A percentile compares a stretch with the other conserved stretches of the same genome.
phyloP scores from a whole-genome alignment of 2,888 invertebrate species.

The Chrysomela aeneicollis region DNA sequence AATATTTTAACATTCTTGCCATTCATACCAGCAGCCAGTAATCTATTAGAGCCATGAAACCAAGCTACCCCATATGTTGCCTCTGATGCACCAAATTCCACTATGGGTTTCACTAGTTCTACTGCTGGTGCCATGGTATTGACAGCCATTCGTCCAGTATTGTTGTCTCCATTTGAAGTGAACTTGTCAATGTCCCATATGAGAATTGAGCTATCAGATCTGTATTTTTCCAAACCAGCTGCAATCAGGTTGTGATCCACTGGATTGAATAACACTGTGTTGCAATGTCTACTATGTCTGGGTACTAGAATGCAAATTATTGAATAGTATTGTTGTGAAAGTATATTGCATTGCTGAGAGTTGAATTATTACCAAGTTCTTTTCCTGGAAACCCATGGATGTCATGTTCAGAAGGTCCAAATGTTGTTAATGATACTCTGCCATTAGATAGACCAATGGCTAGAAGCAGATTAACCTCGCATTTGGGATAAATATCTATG shows the following conservation, averaged over 20 bases:
- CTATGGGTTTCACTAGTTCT: constrained; percentile 68
- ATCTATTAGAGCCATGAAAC: constrained; percentile 77
- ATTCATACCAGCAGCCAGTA: constrained; percentile 89
- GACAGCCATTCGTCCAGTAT: constrained; percentile 50
- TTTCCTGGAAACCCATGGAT: constrained; percentile 74
- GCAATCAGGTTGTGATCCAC: constrained; percentile 82
- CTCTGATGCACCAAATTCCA: constrained; percentile 85
- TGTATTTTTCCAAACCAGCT: constrained; percentile 87
- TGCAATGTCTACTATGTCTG: constrained; percentile 84
- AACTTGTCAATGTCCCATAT: constrained; percentile 84
- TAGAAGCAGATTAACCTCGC: constrained; percentile 79
- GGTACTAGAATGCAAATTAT: constrained; percentile 72
- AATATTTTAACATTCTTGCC: constrained; percentile 87
- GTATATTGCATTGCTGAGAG: no score
- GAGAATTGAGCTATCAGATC: constrained; percentile 86
- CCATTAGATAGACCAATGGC: constrained; percentile 91
- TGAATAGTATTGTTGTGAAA: no score
- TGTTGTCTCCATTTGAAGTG: constrained; percentile 50
- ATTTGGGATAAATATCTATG: constrained; percentile 83
- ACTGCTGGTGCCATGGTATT: constrained; percentile 59
- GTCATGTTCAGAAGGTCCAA: constrained; percentile 71
- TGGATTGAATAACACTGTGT: constrained; percentile 88
- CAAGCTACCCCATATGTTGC: constrained; percentile 85
- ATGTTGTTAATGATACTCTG: constrained; percentile 81
- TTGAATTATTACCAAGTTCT: constrained; percentile 72